Percentiles rank a stretch among this genome's conserved stretches.
Conservation (phyloP, 2,113 vertebrate species). For the Conger conger region DNA sequence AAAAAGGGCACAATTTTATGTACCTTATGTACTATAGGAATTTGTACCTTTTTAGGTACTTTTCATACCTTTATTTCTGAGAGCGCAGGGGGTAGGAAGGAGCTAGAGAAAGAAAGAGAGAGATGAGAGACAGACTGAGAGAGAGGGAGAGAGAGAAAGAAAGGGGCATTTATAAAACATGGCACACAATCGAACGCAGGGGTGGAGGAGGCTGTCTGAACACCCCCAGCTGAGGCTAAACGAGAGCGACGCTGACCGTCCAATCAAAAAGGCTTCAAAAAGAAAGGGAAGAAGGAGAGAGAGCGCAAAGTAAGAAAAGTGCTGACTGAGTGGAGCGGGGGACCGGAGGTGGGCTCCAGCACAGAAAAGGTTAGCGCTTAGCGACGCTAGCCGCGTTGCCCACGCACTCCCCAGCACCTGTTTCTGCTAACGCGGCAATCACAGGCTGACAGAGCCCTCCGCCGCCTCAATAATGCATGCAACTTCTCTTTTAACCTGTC, state of each 20-base stretch:
- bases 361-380: slow-evolving; percentile 71
- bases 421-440: slow-evolving; percentile 82
- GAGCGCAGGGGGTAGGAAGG: too few species aligned
- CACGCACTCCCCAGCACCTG: slow-evolving; percentile 65
- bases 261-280: slow-evolving; percentile 46
- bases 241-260: slow-evolving; percentile 37
- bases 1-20: too few species aligned
- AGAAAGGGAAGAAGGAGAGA: slow-evolving; percentile 53
- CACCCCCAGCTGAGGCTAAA: slow-evolving; percentile 29
- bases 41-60: too few species aligned
- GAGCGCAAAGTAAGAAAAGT: slow-evolving; percentile 56
- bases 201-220: background rate
- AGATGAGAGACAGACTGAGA: too few species aligned
- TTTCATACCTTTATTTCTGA: too few species aligned
- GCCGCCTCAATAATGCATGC: slow-evolving; percentile 82
- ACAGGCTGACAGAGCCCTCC: slow-evolving; percentile 76
- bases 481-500: slow-evolving; percentile 82
- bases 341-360: slow-evolving; percentile 66
- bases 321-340: slow-evolving; percentile 72
- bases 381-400: slow-evolving; percentile 65
- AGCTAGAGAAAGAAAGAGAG: background rate
- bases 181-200: background rate
- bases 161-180: background rate
- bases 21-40: too few species aligned
- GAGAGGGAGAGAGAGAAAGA: background rate